Evolutionary conservation across 2,113 vertebrate species (phyloP), one percentile per base, ranked within the genome.

Genomic region (Cnemophilus loriae): DNA sequence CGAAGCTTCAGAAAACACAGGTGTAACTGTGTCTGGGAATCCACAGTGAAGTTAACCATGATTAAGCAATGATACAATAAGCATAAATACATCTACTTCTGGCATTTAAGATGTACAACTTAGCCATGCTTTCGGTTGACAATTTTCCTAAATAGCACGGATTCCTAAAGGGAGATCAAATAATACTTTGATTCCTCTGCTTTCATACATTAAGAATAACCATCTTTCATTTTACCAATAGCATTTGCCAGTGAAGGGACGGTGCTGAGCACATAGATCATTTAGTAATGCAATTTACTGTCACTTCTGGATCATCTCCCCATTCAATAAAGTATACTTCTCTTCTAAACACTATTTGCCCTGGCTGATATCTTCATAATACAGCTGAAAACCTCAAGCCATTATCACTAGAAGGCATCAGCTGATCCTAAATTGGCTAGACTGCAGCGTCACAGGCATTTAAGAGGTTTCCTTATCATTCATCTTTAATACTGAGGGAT

Each of bases 341-440:
- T 86, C 71, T 35, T 65, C 92, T 74, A 94, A 95, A 96, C 77
- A 92, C 69, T 94, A 90, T 91, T 92, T 93, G 93, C 87, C 90
- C 84, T 87, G 52, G 73, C 84, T 92, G 90, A 92, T 96, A 90
- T 93, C 95, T 96, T 95, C 83, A 97, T 87, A 93, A 96, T 88
- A 75, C 92, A 96, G 96, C 94, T 92, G 93, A 97, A 97, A 97
- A 95, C 95, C 92, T 90, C 92, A 69, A 94, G 60, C 50, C 93
- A 93, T 90, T 95, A 96, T 97, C 88, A 90, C 82, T 67, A 83
- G 95, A 91, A 95, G 83, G 84, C 85, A 94, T 85, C 94, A 87
- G 94, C 89, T 95, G 96, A 97, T 97, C 91, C 92, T 77, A 95
- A 97, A 97, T 93, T 96, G 96, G 91, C 91, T 57, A 95, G 87